A percentile compares a stretch with the other conserved stretches of the same genome.
These are phyloP conservation scores for Herminia tarsipennalis DNA, from an alignment of 2,888 invertebrate species.

Conservation along the genomic window DNA sequence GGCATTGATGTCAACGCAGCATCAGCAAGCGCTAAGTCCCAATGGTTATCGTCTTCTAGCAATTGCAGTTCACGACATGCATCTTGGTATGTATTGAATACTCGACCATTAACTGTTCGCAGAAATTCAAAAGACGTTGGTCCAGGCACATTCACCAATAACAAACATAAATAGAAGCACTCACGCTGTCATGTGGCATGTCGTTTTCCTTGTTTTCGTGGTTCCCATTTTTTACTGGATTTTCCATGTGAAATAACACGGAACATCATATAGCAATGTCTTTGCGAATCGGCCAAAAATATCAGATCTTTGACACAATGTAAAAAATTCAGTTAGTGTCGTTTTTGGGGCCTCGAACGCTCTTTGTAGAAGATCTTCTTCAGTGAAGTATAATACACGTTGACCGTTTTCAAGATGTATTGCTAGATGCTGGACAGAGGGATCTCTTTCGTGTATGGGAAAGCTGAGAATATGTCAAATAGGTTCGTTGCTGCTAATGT, in stretches of 20 bases:
- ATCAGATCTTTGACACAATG: constrained; percentile 23
- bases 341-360: constrained; percentile 16
- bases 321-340: constrained; percentile 24
- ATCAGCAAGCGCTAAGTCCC: constrained; percentile 26
- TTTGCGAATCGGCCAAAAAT: constrained; percentile 21
- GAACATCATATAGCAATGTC: constrained; percentile 24
- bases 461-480: constrained; percentile 24
- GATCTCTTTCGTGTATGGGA: constrained; percentile 30
- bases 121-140: constrained; percentile 37
- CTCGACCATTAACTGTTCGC: constrained; percentile 35
- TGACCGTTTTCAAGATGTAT: constrained; percentile 30
- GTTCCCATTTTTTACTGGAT: constrained; percentile 22
- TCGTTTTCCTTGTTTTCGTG: constrained; percentile 25
- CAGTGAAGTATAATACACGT: constrained; percentile 14
- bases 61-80: constrained; percentile 39
- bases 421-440: constrained; percentile 23
- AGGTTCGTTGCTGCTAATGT: constrained; percentile 12
- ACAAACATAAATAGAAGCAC: constrained; percentile 35
- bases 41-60: constrained; percentile 26
- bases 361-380: constrained; percentile 3
- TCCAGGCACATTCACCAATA: constrained; percentile 35
- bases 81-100: constrained; percentile 29
- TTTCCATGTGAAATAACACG: constrained; percentile 17
- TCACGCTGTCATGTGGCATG: constrained; percentile 29
- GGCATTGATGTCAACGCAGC: constrained; percentile 22